phyloP scores from a whole-genome alignment of 2,888 invertebrate species.

The Argynnis bischoffii region DNA sequence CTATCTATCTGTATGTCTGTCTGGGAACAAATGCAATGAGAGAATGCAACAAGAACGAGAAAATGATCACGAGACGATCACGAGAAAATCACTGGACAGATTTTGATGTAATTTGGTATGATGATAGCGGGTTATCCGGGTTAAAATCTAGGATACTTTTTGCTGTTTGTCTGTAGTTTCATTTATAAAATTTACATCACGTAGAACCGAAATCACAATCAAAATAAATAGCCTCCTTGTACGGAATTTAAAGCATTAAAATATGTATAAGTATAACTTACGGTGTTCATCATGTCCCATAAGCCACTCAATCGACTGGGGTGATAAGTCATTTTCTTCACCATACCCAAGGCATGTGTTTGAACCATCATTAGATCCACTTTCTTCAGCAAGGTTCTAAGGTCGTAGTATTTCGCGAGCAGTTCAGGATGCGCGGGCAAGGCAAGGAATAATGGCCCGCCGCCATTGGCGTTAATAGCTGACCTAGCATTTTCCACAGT shows the following conservation, averaged over 20 bases:
- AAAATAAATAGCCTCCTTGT: not conserved
- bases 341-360: slow-evolving; percentile 85
- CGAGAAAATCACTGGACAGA: too few relatives aligned
- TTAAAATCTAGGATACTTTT: too few relatives aligned
- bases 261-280: slow-evolving; percentile 57
- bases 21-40: too few relatives aligned
- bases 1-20: too few relatives aligned
- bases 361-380: slow-evolving; percentile 86
- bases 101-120: too few relatives aligned
- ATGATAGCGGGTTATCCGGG: too few relatives aligned
- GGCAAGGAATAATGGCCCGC: slow-evolving; percentile 81
- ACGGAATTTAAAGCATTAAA: not conserved
- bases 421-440: slow-evolving; percentile 85
- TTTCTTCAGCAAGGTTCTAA: slow-evolving; percentile 85
- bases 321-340: slow-evolving; percentile 87
- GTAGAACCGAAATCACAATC: not conserved
- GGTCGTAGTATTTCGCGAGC: slow-evolving; percentile 87
- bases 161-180: too few relatives aligned
- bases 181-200: too few relatives aligned
- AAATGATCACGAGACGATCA: too few relatives aligned
- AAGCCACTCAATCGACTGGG: slow-evolving; percentile 88
- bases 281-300: slow-evolving; percentile 90
- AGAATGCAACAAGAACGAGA: too few relatives aligned
- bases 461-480: slow-evolving; percentile 71
- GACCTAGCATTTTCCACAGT: slow-evolving; percentile 70